These are phyloP conservation scores for Volucella inflata DNA, from an alignment of 2,888 invertebrate genomes.

Conservation along the genomic window DNA sequence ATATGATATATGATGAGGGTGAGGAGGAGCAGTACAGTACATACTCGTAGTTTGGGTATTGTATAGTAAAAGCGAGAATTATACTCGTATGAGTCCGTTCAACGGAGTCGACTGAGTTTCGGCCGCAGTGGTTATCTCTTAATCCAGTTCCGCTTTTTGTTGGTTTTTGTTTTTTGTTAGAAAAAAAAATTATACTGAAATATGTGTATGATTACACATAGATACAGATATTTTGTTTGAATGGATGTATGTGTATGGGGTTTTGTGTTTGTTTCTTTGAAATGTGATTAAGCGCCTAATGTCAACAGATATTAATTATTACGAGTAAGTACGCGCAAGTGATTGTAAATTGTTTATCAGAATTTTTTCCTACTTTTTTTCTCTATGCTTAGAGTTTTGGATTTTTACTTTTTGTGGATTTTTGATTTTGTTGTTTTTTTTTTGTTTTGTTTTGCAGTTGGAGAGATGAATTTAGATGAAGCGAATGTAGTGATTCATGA, in stretches of 20 bases:
- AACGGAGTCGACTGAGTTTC: conserved; percentile 18
- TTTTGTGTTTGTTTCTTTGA: conserved; percentile 50
- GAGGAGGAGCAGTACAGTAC: not conserved
- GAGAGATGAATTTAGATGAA: conserved; percentile 30
- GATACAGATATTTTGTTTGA: conserved; percentile 21
- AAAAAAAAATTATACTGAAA: not conserved
- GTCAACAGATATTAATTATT: conserved; percentile 58
- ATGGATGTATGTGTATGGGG: conserved; percentile 22
- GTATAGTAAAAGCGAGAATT: too few relatives aligned
- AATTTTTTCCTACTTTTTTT: conserved; percentile 7
- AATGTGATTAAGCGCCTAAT: conserved; percentile 62
- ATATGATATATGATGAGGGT: not conserved
- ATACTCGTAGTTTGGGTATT: not conserved
- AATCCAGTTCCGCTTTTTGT: conserved; percentile 67
- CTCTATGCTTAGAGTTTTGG: not conserved
- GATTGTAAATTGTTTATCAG: conserved; percentile 67
- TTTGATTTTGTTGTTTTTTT: conserved; percentile 1
- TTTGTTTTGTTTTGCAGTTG: not conserved
- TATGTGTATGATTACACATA: conserved; percentile 11
- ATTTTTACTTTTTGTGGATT: conserved; percentile 13
- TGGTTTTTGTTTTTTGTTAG: conserved; percentile 28
- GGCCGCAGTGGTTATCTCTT: conserved; percentile 61
- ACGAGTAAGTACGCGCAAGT: conserved; percentile 33
- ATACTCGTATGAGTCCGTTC: too few relatives aligned
- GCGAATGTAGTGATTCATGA: not conserved